Evolutionary conservation across 2,888 invertebrate species (phyloP), one percentile per base, ranked within the genome.

Genomic region (Chloromyia formosa): DNA sequence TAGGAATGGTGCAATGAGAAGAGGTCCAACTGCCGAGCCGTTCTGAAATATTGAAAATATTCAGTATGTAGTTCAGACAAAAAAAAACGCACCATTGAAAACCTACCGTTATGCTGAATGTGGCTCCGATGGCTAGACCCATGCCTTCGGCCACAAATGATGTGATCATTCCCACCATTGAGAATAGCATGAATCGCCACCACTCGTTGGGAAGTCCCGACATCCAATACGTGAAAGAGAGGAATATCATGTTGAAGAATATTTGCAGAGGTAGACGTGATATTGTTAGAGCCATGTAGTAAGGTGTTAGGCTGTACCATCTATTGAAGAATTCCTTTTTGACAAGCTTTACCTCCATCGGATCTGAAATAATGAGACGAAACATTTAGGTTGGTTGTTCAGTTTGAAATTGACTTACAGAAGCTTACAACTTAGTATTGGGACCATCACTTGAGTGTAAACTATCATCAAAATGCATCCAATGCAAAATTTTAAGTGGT

Each of bases 141-240:
- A 94, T 87, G 42, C 93, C 92, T 82, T 94, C 94, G 18, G 93
- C 90, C 0, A 91, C 91, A 54, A 94, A 85, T 0, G 93, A 91
- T 9, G 92, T 90, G 73, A 91, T 86, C 69, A 92, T 88, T 0
- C 91, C 90, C 27, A 93, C 87, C 0, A 90, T 80, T 42, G 90
- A 88, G 83, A 93, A 94, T 74, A 91, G 86, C 9, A 88, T 82
- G 81, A 93, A 94, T 40, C 94, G 87, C 78, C 87, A 81, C 60
- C 88, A 81, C 77, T 90, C 88, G 49, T 88, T 87, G 0, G 94
- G 94, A 78, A 94, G 88, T 0, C 92, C 92, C 0, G 91, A 86
- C 88, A 91, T 88, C 82, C 88, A 89, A 81, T 89, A 91, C 4
- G 89, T 88, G 7, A 90, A 85, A 0, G 88, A 86, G 42, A 88